phyloP scores from a whole-genome alignment of 2,888 invertebrate species.

The Crematogaster levior region DNA sequence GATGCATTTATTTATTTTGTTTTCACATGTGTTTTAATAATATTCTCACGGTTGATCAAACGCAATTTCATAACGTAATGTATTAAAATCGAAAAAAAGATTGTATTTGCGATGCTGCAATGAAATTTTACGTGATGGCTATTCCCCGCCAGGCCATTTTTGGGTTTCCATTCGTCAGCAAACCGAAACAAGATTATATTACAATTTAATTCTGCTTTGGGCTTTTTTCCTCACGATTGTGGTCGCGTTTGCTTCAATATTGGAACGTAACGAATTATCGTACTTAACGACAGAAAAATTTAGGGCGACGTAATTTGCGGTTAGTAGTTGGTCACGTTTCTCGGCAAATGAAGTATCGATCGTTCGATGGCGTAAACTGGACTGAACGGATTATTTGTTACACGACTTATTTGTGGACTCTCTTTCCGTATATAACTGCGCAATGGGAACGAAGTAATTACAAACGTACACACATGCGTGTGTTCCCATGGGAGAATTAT shows the following conservation, averaged over 20 bases:
- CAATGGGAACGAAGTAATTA: slow-evolving; percentile 75
- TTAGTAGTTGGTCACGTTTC: slow-evolving; percentile 10
- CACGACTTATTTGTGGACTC: not conserved
- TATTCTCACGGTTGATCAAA: not conserved
- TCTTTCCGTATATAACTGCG: slow-evolving; percentile 54
- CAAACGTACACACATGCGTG: slow-evolving; percentile 43
- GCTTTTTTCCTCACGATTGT: slow-evolving; percentile 38
- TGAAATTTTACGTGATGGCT: slow-evolving; percentile 26
- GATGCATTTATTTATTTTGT: not conserved
- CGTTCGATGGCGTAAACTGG: slow-evolving; percentile 9
- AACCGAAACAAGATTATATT: slow-evolving; percentile 47
- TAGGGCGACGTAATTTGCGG: slow-evolving; percentile 1
- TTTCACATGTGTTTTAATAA: slow-evolving; percentile 8
- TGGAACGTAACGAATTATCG: slow-evolving; percentile 24
- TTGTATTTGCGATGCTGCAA: slow-evolving; percentile 32
- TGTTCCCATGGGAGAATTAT: slow-evolving; percentile 56
- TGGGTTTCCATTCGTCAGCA: slow-evolving; percentile 40
- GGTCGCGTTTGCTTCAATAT: slow-evolving; percentile 10
- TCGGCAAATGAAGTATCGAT: slow-evolving; percentile 16
- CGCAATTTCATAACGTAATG: slow-evolving; percentile 34
- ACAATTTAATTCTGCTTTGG: slow-evolving; percentile 41
- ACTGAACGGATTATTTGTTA: slow-evolving; percentile 35
- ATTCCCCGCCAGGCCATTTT: slow-evolving; percentile 27
- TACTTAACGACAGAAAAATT: slow-evolving; percentile 37
- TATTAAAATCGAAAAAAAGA: slow-evolving; percentile 39